Base-by-base conservation (phyloP, 2,113 vertebrate genomes). In the Cinclus mexicanus region DNA sequence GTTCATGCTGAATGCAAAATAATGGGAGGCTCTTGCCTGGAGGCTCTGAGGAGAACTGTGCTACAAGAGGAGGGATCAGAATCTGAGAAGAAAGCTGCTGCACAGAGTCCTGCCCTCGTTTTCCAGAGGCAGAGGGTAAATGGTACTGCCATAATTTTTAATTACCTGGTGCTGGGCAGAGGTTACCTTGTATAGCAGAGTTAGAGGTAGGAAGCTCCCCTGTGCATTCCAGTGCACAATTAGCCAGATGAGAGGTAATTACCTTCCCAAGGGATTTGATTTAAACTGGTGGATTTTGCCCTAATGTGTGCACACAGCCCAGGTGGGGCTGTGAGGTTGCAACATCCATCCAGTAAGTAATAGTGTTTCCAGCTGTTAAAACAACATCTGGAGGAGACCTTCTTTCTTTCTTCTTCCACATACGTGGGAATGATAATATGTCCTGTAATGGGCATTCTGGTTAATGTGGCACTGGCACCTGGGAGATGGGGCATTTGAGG, bases 21-120 rank as follows among this genome's bases (percentile, higher is more conserved):
- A 95, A 94, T 59, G 70, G 78, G 55, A 91, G 25, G 65, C 37
- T 92, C 31, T 78, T 81, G 83, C 83, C 93, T 89, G 91, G 81
- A 91, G 87, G 74, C 81, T 91, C 70, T 72, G 53, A 72, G 81
- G 61, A 78, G 82, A 92, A 8, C 86, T 19, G 12, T 17, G 77
- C n/a, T 71, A 25, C 15, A 16, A 56, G n/a, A 68, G 67, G 55
- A 87, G 23, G 42, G 82, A 69, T 52, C 28, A 11, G 57, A 83
- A 26, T 61, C 39, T 21, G 57, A 93, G 59, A 53, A 71, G 37
- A 65, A 25, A 46, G 78, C 44, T 83, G 75, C 69, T 82, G 81
- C 49, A 59, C 60, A 24, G 71, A 6, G 8, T 75, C 64, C 74
- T 84, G 56, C 69, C 94, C 90, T 91, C 11, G 1, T 56, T 88